Conservation (phyloP, 1,140 invertebrate species). For the Hetaerina americana region DNA sequence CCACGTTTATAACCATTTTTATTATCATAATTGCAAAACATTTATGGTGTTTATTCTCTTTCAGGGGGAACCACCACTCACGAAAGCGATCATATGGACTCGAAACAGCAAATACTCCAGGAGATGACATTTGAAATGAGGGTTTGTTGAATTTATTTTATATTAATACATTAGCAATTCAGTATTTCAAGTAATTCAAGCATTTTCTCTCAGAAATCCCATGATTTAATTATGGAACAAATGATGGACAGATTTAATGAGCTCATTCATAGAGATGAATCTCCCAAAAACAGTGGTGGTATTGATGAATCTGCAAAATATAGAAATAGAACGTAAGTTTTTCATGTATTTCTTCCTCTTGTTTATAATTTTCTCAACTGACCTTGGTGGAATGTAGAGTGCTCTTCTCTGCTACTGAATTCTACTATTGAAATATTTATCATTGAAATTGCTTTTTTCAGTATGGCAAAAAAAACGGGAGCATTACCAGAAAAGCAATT, state of each 20-base stretch:
- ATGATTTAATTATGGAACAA: neutral
- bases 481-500: constrained; percentile 49
- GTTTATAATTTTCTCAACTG: neutral
- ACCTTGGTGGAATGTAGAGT: no score
- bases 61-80: neutral
- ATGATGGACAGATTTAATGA: neutral
- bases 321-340: neutral
- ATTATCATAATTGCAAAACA: no score
- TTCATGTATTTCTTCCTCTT: neutral
- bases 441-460: no score
- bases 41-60: neutral
- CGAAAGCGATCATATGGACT: neutral
- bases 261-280: neutral
- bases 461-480: constrained; percentile 22
- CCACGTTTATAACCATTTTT: no score
- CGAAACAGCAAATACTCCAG: neutral
- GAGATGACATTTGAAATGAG: neutral
- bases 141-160: neutral
- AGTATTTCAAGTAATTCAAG: neutral
- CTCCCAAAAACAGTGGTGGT: neutral
- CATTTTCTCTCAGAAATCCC: neutral
- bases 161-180: neutral
- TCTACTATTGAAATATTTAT: no score
- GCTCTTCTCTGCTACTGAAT: no score
- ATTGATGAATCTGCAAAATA: neutral